These are phyloP conservation scores for Serranus cabrilla DNA, from an alignment of 2,797 vertebrate species.

Conservation along the genomic window DNA sequence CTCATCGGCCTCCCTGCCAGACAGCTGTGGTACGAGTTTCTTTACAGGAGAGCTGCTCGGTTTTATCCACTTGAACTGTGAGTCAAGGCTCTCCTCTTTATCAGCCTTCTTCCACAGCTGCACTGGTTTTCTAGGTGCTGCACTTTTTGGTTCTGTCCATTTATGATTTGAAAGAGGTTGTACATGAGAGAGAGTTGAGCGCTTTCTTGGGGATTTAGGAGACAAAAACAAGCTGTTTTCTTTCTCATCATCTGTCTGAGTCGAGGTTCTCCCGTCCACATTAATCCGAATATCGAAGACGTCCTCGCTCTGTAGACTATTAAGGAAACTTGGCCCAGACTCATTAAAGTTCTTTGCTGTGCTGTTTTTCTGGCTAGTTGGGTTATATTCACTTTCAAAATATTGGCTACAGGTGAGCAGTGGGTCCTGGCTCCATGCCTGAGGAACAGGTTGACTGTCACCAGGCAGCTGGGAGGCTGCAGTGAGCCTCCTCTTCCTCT, in stretches of 20 bases:
- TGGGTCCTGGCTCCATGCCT: slow-evolving; percentile 57
- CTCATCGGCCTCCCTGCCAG: slow-evolving; percentile 40
- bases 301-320: slow-evolving; percentile 32
- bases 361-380: slow-evolving; percentile 18
- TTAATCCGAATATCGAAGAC: slow-evolving; percentile 37
- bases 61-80: slow-evolving; percentile 41
- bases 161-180: slow-evolving; percentile 31
- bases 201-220: slow-evolving; percentile 35
- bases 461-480: slow-evolving; percentile 1
- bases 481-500: slow-evolving; percentile 60
- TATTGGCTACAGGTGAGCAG: slow-evolving; percentile 53
- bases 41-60: slow-evolving; percentile 48
- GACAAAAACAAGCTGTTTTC: slow-evolving; percentile 42
- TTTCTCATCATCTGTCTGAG: slow-evolving; percentile 67
- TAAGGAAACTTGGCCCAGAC: slow-evolving; percentile 21
- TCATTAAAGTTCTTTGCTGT: not conserved
- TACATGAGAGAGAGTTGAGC: slow-evolving; percentile 1
- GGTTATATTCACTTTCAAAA: slow-evolving; percentile 37
- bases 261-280: slow-evolving; percentile 53
- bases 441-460: slow-evolving; percentile 47
- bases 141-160: slow-evolving; percentile 26
- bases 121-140: slow-evolving; percentile 45
- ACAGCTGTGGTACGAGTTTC: slow-evolving; percentile 22
- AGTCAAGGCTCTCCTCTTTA: slow-evolving; percentile 48
- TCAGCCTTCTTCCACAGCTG: slow-evolving; percentile 27